These are phyloP conservation scores for Microchirus variegatus DNA, from an alignment of 2,797 vertebrate genomes.

Conservation along the genomic window DNA sequence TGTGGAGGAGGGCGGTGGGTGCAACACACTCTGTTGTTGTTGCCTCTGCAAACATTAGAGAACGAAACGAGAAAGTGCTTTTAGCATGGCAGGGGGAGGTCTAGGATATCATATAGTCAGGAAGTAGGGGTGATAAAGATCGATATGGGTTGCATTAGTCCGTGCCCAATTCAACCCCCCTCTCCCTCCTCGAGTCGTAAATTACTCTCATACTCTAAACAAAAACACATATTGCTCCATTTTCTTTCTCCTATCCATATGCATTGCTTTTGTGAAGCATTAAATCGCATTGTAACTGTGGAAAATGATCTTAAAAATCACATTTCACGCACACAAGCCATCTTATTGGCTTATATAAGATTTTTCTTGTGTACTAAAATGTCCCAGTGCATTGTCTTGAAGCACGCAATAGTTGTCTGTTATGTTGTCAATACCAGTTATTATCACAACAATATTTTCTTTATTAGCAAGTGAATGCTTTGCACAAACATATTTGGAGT, in stretches of 20 bases:
- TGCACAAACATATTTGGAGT: no score
- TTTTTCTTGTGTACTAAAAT: no score
- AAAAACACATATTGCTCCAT: slow-evolving; percentile 27
- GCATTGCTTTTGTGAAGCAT: background rate
- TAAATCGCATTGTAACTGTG: background rate
- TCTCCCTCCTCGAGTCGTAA: slow-evolving; percentile 55
- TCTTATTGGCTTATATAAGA: no score
- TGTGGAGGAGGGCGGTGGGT: background rate
- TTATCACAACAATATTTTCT: no score
- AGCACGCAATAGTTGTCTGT: slow-evolving; percentile 50
- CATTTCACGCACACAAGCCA: background rate
- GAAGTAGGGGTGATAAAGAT: slow-evolving; percentile 77
- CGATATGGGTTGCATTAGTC: slow-evolving; percentile 74
- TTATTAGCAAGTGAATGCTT: background rate
- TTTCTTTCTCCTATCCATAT: background rate
- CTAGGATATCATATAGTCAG: slow-evolving; percentile 73
- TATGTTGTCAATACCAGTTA: slow-evolving; percentile 10
- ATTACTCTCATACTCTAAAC: slow-evolving; percentile 41
- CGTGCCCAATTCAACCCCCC: slow-evolving; percentile 37
- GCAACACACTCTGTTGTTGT: background rate
- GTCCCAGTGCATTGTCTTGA: slow-evolving; percentile 24
- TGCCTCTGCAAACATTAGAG: slow-evolving; percentile 31
- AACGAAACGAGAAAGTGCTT: slow-evolving; percentile 51
- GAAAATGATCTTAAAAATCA: background rate
- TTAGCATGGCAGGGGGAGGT: slow-evolving; percentile 60